Evolutionary conservation across 2,888 invertebrate species (phyloP).

Genomic region (Stictocephala bisonia): DNA sequence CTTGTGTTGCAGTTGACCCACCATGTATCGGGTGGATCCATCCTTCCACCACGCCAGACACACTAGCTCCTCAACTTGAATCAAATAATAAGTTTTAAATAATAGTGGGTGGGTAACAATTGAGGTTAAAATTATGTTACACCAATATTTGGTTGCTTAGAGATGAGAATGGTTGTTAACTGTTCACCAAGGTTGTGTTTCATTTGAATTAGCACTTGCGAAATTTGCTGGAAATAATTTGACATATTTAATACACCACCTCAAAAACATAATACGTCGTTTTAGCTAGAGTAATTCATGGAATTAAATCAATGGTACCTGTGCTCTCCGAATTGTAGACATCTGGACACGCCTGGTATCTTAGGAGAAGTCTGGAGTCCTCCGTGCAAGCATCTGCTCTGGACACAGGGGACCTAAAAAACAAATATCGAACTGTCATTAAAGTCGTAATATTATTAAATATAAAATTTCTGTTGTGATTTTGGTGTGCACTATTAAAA

Average conservation of each 20-base stretch:
- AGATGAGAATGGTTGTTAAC: no score
- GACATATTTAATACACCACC: no score
- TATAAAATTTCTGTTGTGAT: neutral
- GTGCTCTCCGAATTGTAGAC: constrained; percentile 81
- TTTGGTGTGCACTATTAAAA: neutral
- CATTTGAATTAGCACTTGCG: no score
- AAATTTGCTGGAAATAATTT: no score
- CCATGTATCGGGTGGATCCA: constrained; percentile 81
- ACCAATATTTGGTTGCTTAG: no score
- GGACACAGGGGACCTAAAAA: constrained; percentile 66
- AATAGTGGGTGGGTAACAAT: no score
- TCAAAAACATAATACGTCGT: no score
- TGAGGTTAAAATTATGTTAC: constrained; percentile 12
- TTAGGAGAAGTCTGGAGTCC: constrained; percentile 80
- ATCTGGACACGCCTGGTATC: constrained; percentile 87
- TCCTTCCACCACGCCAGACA: constrained; percentile 89
- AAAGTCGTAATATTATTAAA: neutral
- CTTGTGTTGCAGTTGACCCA: constrained; percentile 78
- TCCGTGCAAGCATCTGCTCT: constrained; percentile 87
- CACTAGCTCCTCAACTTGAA: constrained; percentile 80
- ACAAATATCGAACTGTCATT: neutral
- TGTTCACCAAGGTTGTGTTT: no score
- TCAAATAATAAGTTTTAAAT: no score
- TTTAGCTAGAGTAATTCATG: no score
- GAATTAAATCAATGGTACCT: no score